Evolutionary conservation across 2,888 invertebrate species (phyloP).

Genomic region (Lepas anatifera): DNA sequence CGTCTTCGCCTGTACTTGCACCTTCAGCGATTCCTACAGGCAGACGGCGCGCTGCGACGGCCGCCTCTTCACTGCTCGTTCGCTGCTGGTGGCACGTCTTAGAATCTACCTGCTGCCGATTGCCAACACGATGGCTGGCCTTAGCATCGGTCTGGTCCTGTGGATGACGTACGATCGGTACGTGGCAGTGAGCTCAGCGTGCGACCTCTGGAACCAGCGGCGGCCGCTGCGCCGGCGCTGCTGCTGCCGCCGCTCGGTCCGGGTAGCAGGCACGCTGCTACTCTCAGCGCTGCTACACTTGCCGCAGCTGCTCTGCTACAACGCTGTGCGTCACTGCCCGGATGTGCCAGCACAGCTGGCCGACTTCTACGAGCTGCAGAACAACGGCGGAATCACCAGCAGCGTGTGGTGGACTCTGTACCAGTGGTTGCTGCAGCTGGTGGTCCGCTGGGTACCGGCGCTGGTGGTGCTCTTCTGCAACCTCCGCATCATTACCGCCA

Average conservation of each 20-base stretch:
- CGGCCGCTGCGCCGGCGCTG: not conserved
- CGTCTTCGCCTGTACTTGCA: not conserved
- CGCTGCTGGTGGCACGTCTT: not conserved
- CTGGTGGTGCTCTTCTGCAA: not conserved
- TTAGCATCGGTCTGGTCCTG: not conserved
- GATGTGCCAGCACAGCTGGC: not conserved
- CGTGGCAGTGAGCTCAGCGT: not conserved
- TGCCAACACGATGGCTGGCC: not conserved
- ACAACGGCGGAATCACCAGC: not conserved
- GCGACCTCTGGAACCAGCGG: not conserved
- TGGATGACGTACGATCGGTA: conserved; percentile 7
- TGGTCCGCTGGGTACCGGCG: not conserved
- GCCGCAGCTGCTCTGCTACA: not conserved
- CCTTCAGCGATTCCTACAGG: not conserved
- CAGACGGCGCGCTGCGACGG: not conserved
- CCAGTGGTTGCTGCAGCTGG: not conserved
- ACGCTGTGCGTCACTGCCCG: not conserved
- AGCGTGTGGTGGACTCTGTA: not conserved
- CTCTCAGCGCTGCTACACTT: not conserved
- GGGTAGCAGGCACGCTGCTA: not conserved
- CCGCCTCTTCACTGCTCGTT: not conserved
- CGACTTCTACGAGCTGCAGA: not conserved
- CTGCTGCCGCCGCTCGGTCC: not conserved
- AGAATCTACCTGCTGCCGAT: not conserved
- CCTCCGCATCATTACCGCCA: not conserved